Evolutionary conservation across 2,797 vertebrate genomes (phyloP).

Genomic region (Darevskia mixta): DNA sequence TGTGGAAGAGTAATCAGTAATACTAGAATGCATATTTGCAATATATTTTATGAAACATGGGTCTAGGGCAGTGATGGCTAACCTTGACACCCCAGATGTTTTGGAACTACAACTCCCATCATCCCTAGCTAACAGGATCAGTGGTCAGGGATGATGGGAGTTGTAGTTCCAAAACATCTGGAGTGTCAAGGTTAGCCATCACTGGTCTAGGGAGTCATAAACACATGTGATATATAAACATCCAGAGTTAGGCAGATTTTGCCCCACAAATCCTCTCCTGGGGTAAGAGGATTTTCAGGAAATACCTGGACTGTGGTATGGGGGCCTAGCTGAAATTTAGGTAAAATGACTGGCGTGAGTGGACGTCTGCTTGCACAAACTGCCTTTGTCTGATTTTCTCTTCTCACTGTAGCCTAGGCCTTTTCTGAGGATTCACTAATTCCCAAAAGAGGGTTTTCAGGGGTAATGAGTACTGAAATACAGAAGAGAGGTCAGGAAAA

Average conservation of each 20-base stretch:
- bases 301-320: not conserved
- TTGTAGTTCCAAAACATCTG: too few species aligned
- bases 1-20: constrained; percentile 9
- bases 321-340: not conserved
- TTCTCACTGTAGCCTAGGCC: not conserved
- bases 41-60: not conserved
- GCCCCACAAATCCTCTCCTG: not conserved
- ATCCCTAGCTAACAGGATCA: too few species aligned
- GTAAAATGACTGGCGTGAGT: not conserved
- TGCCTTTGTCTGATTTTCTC: not conserved
- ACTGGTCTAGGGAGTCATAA: not conserved
- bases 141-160: too few species aligned
- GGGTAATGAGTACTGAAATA: not conserved
- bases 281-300: not conserved
- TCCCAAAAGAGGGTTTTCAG: not conserved
- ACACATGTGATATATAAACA: not conserved
- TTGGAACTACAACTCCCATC: too few species aligned
- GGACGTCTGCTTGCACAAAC: not conserved
- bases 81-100: too few species aligned
- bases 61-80: too few species aligned
- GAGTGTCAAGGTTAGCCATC: too few species aligned
- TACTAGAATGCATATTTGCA: too few species aligned
- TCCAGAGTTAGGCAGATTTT: not conserved
- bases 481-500: not conserved
- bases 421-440: not conserved